phyloP scores from a whole-genome alignment of 1,140 invertebrate genomes.

The Temnothorax curvispinosus region DNA sequence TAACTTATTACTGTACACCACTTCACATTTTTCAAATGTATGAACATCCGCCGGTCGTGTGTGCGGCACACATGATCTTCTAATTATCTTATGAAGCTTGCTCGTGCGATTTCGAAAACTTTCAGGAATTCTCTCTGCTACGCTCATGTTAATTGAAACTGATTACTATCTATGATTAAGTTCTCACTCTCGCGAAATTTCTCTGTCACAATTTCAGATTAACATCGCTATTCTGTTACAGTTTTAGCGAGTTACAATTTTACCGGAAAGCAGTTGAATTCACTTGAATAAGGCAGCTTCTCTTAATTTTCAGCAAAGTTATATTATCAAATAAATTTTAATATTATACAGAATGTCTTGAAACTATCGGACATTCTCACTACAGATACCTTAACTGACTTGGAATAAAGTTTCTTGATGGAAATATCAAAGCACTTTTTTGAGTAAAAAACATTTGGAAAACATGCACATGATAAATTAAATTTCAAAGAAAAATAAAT shows the following conservation, averaged over 20 bases:
- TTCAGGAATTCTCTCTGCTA: slow-evolving; percentile 59
- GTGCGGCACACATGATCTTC: slow-evolving; percentile 30
- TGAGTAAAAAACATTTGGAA: too few species aligned
- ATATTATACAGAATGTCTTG: neutral
- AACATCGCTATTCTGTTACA: neutral
- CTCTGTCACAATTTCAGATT: neutral
- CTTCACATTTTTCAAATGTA: neutral
- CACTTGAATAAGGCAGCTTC: neutral
- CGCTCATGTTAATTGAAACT: slow-evolving; percentile 54
- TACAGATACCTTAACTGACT: neutral
- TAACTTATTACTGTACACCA: neutral
- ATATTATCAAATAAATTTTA: neutral
- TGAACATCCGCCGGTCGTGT: neutral
- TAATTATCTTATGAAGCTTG: slow-evolving; percentile 52
- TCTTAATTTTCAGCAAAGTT: neutral
- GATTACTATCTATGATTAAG: slow-evolving; percentile 54
- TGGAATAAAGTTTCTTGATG: neutral
- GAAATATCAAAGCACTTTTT: neutral
- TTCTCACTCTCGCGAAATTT: slow-evolving; percentile 51
- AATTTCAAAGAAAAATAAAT: neutral
- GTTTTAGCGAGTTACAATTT: neutral
- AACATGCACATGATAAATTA: neutral
- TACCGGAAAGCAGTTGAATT: neutral
- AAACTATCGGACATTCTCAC: neutral
- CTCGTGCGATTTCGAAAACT: slow-evolving; percentile 45